Evolutionary conservation across 1,140 invertebrate genomes (phyloP).

Genomic region (Tetraneura akinire): DNA sequence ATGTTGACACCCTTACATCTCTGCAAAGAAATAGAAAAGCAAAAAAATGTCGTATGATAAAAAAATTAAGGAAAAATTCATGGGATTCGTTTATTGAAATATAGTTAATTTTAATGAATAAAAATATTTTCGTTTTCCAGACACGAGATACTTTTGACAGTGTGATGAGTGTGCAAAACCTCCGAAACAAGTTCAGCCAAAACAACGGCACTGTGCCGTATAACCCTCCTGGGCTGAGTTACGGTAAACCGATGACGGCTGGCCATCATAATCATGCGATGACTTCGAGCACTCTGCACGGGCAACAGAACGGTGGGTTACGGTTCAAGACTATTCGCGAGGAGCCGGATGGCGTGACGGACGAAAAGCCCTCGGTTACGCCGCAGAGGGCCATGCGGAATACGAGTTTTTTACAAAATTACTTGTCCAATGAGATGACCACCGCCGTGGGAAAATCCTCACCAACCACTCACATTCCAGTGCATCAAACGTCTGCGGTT

Average conservation of each 20-base stretch:
- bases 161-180: slow-evolving; percentile 53
- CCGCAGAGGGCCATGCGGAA: neutral
- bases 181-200: slow-evolving; percentile 52
- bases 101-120: no score
- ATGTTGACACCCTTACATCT: no score
- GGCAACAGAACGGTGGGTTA: neutral
- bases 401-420: slow-evolving; percentile 36
- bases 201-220: slow-evolving; percentile 26
- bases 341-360: neutral
- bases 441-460: neutral
- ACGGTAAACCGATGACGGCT: slow-evolving; percentile 2
- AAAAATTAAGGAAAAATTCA: no score
- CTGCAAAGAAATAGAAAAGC: no score
- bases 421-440: neutral
- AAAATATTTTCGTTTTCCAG: neutral
- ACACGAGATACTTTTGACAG: neutral
- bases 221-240: slow-evolving; percentile 42
- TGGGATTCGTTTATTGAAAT: no score
- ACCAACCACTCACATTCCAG: neutral
- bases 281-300: neutral
- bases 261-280: neutral
- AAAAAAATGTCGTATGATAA: no score
- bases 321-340: slow-evolving; percentile 35
- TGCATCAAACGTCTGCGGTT: neutral
- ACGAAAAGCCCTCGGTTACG: neutral